phyloP scores from a whole-genome alignment of 53 echinoderm and acorn worm genomes.

The Crossaster papposus region DNA sequence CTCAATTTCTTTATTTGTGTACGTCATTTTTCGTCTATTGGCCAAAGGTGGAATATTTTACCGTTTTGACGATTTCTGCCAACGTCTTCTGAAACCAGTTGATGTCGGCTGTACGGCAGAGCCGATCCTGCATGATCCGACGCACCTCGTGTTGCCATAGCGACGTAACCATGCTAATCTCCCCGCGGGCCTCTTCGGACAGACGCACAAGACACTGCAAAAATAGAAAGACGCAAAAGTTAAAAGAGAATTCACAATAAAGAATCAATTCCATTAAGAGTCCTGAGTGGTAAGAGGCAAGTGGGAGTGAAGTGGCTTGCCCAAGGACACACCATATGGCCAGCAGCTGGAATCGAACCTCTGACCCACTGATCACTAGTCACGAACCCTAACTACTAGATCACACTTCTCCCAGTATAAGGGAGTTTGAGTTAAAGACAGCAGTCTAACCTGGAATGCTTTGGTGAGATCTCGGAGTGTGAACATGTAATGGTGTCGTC shows the following conservation, averaged over 20 bases:
- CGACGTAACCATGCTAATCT: conserved; percentile 93
- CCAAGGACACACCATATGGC: no score
- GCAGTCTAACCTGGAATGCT: conserved; percentile 84
- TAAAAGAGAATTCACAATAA: not conserved
- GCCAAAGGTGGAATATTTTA: conserved; percentile 12
- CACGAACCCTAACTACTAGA: no score
- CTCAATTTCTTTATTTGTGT: no score
- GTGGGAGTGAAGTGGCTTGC: not conserved
- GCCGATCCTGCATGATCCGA: conserved; percentile 91
- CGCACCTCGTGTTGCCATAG: conserved; percentile 95
- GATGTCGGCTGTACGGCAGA: conserved; percentile 87
- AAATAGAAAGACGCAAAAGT: conserved; percentile 1
- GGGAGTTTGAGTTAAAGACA: no score
- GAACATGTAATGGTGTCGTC: conserved; percentile 92
- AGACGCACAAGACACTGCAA: conserved; percentile 84
- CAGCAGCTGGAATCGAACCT: no score
- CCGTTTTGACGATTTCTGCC: conserved; percentile 81
- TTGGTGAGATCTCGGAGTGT: conserved; percentile 91
- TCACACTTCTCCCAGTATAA: no score
- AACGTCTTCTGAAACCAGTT: conserved; percentile 90
- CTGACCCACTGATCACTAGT: no score
- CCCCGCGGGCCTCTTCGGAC: conserved; percentile 95
- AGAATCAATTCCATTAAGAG: not conserved
- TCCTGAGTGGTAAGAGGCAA: no score
- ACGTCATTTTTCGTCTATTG: not conserved